Base-by-base conservation (phyloP, 1,140 invertebrate species). In the Nebria ingens region DNA sequence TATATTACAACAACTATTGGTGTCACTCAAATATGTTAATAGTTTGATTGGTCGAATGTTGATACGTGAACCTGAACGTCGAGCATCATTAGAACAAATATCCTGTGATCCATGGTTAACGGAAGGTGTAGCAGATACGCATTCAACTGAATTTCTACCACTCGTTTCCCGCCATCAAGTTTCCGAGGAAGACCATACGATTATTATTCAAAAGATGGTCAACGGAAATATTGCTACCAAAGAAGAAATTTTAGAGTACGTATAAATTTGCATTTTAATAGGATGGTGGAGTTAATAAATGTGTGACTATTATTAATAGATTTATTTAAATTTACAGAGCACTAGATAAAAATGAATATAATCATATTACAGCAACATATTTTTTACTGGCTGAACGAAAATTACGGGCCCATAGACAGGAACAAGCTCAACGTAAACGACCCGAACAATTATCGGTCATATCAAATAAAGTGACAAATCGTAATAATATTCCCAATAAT, bases 281-380 rank as follows among this genome's bases (percentile, higher is more conserved):
- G 6, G 29, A 9, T 34, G 29, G n/a, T 1, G 25, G 52, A 13
- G 2, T 19, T 13, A 22, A 19, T 54, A 19, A 50, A 12, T n/a
- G 11, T n/a, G n/a, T n/a, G n/a, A n/a, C n/a, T n/a, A n/a, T n/a
- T n/a, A n/a, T n/a, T n/a, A n/a, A n/a, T 29, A 6, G 25, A 29
- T 29, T 29, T 29, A 29, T 29, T 29, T 29, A 13, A 29, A 29
- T 40, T 77, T 77, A 13, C 67, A 94, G 91, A 61, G 87, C 92
- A 54, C 73, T 98, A 58, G 92, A 97, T 66, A 90, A 87, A 68
- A 93, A 97, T 76, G 90, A 94, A 66, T 99, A 99, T 73, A 96
- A 97, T 74, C 93, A 98, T 72, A 89, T 99, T 61, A 97, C 96
- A 22, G 97, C 97, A 21, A 99, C 96, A 21, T 99, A 98, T 76